phyloP scores from a whole-genome alignment of 2,888 invertebrate genomes.

The Acrobasis suavella region DNA sequence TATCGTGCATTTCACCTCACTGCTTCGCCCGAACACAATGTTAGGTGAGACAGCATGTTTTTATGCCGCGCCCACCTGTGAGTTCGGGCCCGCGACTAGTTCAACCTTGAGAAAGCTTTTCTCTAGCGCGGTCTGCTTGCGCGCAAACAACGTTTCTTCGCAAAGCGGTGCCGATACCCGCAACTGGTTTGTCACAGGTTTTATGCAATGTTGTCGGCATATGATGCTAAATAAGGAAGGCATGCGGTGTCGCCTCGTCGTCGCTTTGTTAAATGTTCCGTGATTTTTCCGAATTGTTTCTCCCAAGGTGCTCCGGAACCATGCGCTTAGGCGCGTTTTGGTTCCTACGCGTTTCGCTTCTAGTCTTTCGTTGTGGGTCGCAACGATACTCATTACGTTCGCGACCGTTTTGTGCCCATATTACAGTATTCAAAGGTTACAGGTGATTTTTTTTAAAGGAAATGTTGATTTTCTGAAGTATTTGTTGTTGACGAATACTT shows the following conservation, averaged over 20 bases:
- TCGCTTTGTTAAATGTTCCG: slow-evolving; percentile 6
- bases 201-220: too few relatives aligned
- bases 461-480: slow-evolving; percentile 1
- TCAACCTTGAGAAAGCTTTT: too few relatives aligned
- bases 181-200: too few relatives aligned
- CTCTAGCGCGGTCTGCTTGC: too few relatives aligned
- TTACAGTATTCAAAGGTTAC: slow-evolving; percentile 27
- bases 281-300: not conserved
- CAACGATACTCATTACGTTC: slow-evolving; percentile 55
- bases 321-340: slow-evolving; percentile 20
- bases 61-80: too few relatives aligned
- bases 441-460: slow-evolving; percentile 8
- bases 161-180: too few relatives aligned
- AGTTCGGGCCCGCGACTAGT: too few relatives aligned
- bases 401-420: slow-evolving; percentile 23
- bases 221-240: too few relatives aligned
- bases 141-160: too few relatives aligned
- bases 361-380: slow-evolving; percentile 58
- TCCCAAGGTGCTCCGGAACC: slow-evolving; percentile 1
- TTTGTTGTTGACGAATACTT: not conserved
- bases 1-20: too few relatives aligned
- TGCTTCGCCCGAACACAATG: too few relatives aligned
- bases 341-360: slow-evolving; percentile 44
- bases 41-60: too few relatives aligned
- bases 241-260: slow-evolving; percentile 19